Evolutionary conservation across 2,797 vertebrate species (phyloP), one percentile per base, ranked within the genome.

Genomic region (Prunella strophiata): DNA sequence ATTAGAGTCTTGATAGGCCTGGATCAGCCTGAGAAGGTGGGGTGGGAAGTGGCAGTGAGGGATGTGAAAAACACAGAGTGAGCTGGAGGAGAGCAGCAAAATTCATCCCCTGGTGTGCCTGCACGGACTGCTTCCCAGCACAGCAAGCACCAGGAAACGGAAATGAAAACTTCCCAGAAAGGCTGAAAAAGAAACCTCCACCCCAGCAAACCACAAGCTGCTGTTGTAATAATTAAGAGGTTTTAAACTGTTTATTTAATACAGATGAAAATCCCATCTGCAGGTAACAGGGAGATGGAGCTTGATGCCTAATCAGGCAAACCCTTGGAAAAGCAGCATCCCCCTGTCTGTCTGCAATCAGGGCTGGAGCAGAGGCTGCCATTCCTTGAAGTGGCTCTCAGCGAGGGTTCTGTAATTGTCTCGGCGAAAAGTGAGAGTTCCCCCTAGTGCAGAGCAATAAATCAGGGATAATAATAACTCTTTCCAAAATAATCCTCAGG

Each of bases 401-500:
- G 55, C 10, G 70, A 97, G 95, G 95, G 94, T 85, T 97, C 89
- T 3, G 18, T 96, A 97, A 98, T 97, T 97, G 96, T 97, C 95
- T 97, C 70, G 34, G 83, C n/a, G 27, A 95, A 97, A 97, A 96
- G 96, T 75, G 93, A 29, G 86, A 97, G 97, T 97, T 97, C 91
- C 96, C 96, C 94, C 93, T 92, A 96, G 96, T 95, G 96, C 97
- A 94, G 96, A 78, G 19, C 73, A 89, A 97, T 97, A 97, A 97
- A 98, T 97, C 97, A 97, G 5, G 30, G 97, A 96, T 97, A 97
- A 97, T 98, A 97, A 98, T 96, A 98, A 97, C 96, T 97, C 96
- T 96, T 97, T 96, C 97, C 96, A 96, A 98, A 98, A 97, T 97
- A 98, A 98, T 97, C 97, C 97, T 97, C 91, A 76, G 93, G 97